phyloP scores from a whole-genome alignment of 2,797 vertebrate species.

The Silurus lanzhouensis region DNA sequence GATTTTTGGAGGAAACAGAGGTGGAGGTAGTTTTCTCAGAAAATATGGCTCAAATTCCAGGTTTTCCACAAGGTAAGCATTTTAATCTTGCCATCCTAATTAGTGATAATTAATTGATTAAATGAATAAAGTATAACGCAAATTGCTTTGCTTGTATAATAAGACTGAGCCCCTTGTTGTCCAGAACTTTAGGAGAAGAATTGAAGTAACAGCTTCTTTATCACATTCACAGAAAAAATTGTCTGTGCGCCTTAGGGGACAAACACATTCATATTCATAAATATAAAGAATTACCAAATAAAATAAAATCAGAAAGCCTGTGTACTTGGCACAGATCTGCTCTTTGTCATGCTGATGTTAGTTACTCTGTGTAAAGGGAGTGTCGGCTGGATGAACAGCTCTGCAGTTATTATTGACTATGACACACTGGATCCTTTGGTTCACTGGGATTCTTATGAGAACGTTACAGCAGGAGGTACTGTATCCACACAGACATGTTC shows the following conservation, averaged over 20 bases:
- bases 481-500: not conserved
- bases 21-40: slow-evolving; percentile 86
- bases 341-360: slow-evolving; percentile 19
- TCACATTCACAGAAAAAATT: not conserved
- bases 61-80: slow-evolving; percentile 61
- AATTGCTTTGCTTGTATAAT: not conserved
- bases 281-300: not conserved
- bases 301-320: not conserved
- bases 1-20: slow-evolving; percentile 83
- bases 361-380: slow-evolving; percentile 67
- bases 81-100: not conserved
- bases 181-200: not conserved
- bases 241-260: not conserved
- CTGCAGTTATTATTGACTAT: slow-evolving; percentile 78
- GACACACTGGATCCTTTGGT: slow-evolving; percentile 83
- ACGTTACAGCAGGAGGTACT: slow-evolving; percentile 74
- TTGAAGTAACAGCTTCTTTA: not conserved
- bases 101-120: not conserved
- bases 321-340: not conserved
- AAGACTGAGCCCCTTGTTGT: not conserved
- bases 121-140: not conserved
- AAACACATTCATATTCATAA: not conserved
- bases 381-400: slow-evolving; percentile 76
- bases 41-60: slow-evolving; percentile 80
- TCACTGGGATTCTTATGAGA: slow-evolving; percentile 83